Percentiles rank a stretch among this genome's conserved stretches.
Evolutionary conservation across 2,113 vertebrate species (phyloP).

Genomic region (Dicentrarchus labrax): DNA sequence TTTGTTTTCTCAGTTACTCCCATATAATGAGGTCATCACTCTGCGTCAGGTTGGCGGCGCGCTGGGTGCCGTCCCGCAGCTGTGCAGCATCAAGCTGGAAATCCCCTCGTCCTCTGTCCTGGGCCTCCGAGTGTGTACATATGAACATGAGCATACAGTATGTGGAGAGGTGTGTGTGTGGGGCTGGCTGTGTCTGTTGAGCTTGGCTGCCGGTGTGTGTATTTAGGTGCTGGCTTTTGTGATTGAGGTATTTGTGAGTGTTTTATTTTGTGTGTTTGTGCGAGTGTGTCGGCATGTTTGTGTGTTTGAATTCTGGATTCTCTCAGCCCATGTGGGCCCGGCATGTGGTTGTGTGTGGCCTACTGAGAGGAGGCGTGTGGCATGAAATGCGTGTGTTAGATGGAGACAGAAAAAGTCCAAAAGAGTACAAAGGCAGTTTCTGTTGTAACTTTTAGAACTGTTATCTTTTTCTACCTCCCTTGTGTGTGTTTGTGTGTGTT

Average conservation of each 20-base stretch:
- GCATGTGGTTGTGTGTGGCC: slow-evolving; percentile 66
- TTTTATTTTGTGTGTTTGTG: slow-evolving; percentile 40
- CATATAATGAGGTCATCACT: slow-evolving; percentile 68
- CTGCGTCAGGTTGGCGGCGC: slow-evolving; percentile 63
- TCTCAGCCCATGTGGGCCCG: slow-evolving; percentile 51
- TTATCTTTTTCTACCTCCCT: slow-evolving; percentile 42
- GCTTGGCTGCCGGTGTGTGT: slow-evolving; percentile 71
- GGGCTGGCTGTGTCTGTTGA: slow-evolving; percentile 50
- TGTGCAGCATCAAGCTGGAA: slow-evolving; percentile 77
- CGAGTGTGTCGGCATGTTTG: slow-evolving; percentile 28
- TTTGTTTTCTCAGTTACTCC: slow-evolving; percentile 63
- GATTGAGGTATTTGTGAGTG: slow-evolving; percentile 52
- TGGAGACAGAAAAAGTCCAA: neutral
- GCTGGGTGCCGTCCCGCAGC: slow-evolving; percentile 65
- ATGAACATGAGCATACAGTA: slow-evolving; percentile 16
- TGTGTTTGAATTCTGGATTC: slow-evolving; percentile 58
- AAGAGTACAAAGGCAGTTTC: slow-evolving; percentile 35
- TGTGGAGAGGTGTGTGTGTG: slow-evolving; percentile 7
- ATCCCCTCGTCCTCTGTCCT: slow-evolving; percentile 62
- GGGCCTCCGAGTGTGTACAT: slow-evolving; percentile 34
- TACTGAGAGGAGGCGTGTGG: slow-evolving; percentile 60
- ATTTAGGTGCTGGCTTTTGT: slow-evolving; percentile 66
- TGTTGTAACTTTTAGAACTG: slow-evolving; percentile 51
- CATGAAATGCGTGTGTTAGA: slow-evolving; percentile 46
- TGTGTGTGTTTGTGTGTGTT: neutral